Conservation (phyloP, 2,797 vertebrate genomes). For the Eulemur rubriventer region DNA sequence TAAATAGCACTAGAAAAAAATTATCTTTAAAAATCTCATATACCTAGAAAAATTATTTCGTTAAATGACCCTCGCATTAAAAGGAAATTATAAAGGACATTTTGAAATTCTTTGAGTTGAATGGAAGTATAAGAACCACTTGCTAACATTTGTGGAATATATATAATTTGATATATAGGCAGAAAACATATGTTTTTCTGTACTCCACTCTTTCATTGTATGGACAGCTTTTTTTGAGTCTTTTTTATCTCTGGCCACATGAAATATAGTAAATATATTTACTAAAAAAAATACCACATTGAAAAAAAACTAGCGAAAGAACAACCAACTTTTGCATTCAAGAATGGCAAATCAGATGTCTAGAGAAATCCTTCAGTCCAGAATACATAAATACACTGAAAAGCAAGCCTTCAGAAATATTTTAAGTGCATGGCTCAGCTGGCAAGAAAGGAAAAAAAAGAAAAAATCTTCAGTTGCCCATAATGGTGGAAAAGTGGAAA, state of each 20-base stretch:
- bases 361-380: neutral
- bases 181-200: neutral
- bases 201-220: too few species aligned
- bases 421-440: neutral
- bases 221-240: too few species aligned
- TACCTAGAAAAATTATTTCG: neutral
- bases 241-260: neutral
- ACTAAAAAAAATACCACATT: neutral
- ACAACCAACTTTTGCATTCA: neutral
- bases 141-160: neutral
- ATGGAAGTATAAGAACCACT: neutral
- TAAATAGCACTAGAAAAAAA: neutral
- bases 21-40: neutral
- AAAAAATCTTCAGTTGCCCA: neutral
- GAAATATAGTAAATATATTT: neutral
- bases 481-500: neutral
- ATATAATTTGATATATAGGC: neutral
- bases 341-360: neutral
- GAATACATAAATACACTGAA: neutral
- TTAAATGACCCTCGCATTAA: neutral
- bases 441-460: neutral
- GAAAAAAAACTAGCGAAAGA: neutral
- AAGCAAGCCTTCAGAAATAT: neutral
- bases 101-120: neutral
- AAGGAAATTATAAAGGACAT: neutral